Evolutionary conservation across 2,888 invertebrate genomes (phyloP), one percentile per base, ranked within the genome.

Genomic region (Nezara viridula): DNA sequence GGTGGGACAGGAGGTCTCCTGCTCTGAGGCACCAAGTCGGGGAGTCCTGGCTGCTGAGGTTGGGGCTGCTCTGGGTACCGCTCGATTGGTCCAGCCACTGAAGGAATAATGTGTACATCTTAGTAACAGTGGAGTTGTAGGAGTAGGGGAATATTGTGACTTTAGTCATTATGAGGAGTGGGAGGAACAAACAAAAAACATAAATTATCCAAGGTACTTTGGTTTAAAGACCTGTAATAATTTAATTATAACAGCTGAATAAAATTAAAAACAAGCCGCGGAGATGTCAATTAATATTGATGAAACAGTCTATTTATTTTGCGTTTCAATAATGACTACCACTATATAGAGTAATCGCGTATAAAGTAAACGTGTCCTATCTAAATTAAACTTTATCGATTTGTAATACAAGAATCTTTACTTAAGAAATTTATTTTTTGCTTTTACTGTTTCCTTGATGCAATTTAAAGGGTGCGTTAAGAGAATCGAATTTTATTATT

Each of bases 1-100:
- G 88, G 88, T n/a, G 88, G 88, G 1, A 88, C 81, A 0, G 88
- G 88, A 2, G 88, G 88, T 85, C 77, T 50, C 55, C 88, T 88
- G 16, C 60, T 47, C 81, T 60, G 49, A 24, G 77, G 88, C 49
- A 81, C 52, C 88, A 85, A 77, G 77, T 88, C 88, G 6, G 77
- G 88, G 19, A 85, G 81, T 19, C 32, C 81, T 66, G 40, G 60
- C 37, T 40, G 19, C 44, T 86, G 86, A 24, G 55, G 60, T 27
- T 73, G 47, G 27, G 86, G 37, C 55, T 40, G 37, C 55, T 40
- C 24, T 7, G 86, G 86, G 52, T 40, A 40, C 37, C 60, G 86
- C 55, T 52, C 86, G 37, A 40, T 52, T 9, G 86, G 52, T 52
- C 50, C 86, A 27, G 32, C 52, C 32, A 81, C 81, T 81, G 81